Percentiles rank a stretch among this genome's conserved stretches.
Evolutionary conservation across 1,140 invertebrate genomes (phyloP).

Genomic region (Drosophila azteca): DNA sequence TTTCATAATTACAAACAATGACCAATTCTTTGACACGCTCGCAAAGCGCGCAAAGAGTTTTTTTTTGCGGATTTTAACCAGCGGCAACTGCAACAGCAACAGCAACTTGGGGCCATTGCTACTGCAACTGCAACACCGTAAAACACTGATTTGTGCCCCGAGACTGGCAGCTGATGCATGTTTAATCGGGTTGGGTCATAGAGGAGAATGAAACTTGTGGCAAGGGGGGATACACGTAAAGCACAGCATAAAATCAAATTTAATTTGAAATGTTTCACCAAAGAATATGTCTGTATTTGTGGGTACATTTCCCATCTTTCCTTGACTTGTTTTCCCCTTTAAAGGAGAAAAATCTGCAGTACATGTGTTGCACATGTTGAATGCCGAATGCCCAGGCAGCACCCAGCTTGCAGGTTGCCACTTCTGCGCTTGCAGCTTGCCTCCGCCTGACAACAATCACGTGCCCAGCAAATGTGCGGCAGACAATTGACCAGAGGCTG

Average conservation of each 20-base stretch:
- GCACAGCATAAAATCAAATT: conserved; percentile 9
- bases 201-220: background rate
- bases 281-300: no score
- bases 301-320: no score
- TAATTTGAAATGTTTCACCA: background rate
- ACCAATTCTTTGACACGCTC: conserved; percentile 82
- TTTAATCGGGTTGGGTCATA: conserved; percentile 49
- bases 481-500: conserved; percentile 66
- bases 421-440: background rate
- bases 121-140: conserved; percentile 29
- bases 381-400: background rate
- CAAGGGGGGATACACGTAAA: background rate
- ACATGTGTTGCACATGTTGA: conserved; percentile 6
- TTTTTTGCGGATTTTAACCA: conserved; percentile 68
- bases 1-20: conserved; percentile 82
- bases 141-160: conserved; percentile 44
- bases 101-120: conserved; percentile 13
- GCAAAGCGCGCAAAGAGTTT: conserved; percentile 74
- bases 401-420: background rate
- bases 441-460: conserved; percentile 68
- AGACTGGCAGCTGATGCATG: conserved; percentile 52
- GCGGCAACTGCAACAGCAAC: conserved; percentile 58
- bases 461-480: conserved; percentile 53
- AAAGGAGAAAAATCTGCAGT: background rate
- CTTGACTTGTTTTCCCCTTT: background rate